Base-by-base conservation (phyloP, 2,797 vertebrate species). In the Neopelma chrysocephalum region DNA sequence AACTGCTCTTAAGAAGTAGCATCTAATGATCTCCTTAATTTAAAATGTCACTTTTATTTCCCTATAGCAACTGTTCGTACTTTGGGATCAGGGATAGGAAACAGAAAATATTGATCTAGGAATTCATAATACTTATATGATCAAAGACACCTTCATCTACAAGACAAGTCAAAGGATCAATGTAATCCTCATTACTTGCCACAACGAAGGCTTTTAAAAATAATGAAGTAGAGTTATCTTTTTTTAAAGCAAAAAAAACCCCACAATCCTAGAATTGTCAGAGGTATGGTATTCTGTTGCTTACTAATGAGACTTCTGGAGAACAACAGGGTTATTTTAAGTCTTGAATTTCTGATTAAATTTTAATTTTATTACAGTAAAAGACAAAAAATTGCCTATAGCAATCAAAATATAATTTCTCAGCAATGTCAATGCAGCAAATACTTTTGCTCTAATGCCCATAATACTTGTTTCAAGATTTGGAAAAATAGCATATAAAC, bases 101-200 rank as follows among this genome's bases (percentile, higher is more conserved):
- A 87, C 15, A 25, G 34, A 83, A 95, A 94, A 68, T 69, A 92
- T 43, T 86, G 42, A 40, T 23, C 61, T 31, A 13, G 73, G 56
- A 94, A 85, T 86, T 85, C 27, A 22, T 70, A 11, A 43, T 87
- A 43, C 31, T 92, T 87, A 14, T 2, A 14, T 72, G 84, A 95
- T 89, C 72, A 94, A 96, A 95, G 89, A 54, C 22, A 47, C 45
- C 38, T 96, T 90, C 54, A 86, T 92, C 76, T 92, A 25, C 50
- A n/a, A 73, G 34, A n/a, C 9, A 76, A 83, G 76, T 51, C 43
- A 73, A 69, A 92, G 48, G 43, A 60, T 73, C 66, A 82, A 47
- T 77, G 50, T 70, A 66, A 73, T 90, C 90, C 60, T 92, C 34
- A 65, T 85, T 89, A 71, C 38, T 69, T 89, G 50, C 45, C 54